Base-by-base conservation (phyloP, 2,113 vertebrate genomes). In the Hippocampus comes region DNA sequence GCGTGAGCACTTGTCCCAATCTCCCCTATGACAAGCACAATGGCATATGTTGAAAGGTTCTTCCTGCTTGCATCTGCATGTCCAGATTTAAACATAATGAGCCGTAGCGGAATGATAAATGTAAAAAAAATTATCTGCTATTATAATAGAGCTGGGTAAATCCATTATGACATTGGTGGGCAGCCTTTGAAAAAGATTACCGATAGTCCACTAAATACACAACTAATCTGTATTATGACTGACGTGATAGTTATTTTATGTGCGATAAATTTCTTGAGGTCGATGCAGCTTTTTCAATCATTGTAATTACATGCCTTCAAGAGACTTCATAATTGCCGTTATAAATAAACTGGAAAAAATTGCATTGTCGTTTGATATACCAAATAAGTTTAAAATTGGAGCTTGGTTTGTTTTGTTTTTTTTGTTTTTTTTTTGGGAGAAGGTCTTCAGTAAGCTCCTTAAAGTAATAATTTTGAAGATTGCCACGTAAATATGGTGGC, bases 21-120 rank as follows among this genome's bases (percentile, higher is more conserved):
- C 70, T 83, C 87, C 81, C 87, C 70, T 73, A 86, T 78, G 85
- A 85, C 78, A 73, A 74, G 49, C 75, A 70, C 70, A 61, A 76
- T 75, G 64, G 72, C 82, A 85, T 63, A 73, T 74, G 80, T 69
- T 73, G 77, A 79, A 77, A 76, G 68, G 76, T 68, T 77, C 72
- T 74, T 55, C 65, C 77, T 79, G 70, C 72, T 63, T 72, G 27
- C 70, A 23, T 43, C 63, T 65, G 38, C 59, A 67, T 56, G 68
- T 46, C 69, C 66, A 77, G 27, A n/a, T 80, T 61, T 76, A 49
- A 48, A 27, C 5, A 69, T 68, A 77, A 86, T 72, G 55, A 74
- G 57, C 11, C 12, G 20, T 64, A 38, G 63, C 7, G 46, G 43
- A 41, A 23, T 66, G 38, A 76, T 38, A 41, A 42, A 42, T 43